A percentile compares a stretch with the other conserved stretches of the same genome.
Conservation (phyloP, 2,113 vertebrate genomes). For the Dunckerocampus dactyliophorus region DNA sequence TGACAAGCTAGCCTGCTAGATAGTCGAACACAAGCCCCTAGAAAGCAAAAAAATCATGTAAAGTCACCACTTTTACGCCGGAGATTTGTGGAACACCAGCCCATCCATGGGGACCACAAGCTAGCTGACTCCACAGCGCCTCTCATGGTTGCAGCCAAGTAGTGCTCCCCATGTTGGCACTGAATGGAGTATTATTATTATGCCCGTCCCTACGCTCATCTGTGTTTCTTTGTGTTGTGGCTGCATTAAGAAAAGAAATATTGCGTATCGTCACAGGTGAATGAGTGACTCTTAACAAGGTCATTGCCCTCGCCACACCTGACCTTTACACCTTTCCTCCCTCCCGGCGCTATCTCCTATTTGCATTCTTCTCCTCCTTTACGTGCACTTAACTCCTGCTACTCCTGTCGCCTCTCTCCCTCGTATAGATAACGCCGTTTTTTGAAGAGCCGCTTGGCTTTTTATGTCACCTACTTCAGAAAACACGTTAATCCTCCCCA, state of each 20-base stretch:
- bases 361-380: slow-evolving; percentile 38
- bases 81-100: too few species aligned
- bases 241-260: too few species aligned
- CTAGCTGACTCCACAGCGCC: background rate
- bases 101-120: too few species aligned
- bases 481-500: slow-evolving; percentile 33
- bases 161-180: background rate
- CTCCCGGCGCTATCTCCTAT: slow-evolving; percentile 31
- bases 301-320: slow-evolving; percentile 22
- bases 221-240: too few species aligned
- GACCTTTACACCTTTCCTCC: slow-evolving; percentile 37
- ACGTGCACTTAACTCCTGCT: slow-evolving; percentile 31
- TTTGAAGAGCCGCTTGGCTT: slow-evolving; percentile 41
- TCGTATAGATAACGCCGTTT: slow-evolving; percentile 49
- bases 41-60: too few species aligned
- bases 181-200: too few species aligned
- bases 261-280: slow-evolving; percentile 28
- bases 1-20: background rate
- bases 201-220: too few species aligned
- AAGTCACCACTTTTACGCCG: too few species aligned
- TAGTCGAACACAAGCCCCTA: too few species aligned
- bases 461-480: slow-evolving; percentile 35
- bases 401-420: slow-evolving; percentile 23
- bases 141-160: background rate
- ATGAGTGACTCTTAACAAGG: slow-evolving; percentile 51